A percentile compares a stretch with the other conserved stretches of the same genome.
These are phyloP conservation scores for Grapholita molesta DNA, from an alignment of 1,140 invertebrate genomes.

Conservation along the genomic window DNA sequence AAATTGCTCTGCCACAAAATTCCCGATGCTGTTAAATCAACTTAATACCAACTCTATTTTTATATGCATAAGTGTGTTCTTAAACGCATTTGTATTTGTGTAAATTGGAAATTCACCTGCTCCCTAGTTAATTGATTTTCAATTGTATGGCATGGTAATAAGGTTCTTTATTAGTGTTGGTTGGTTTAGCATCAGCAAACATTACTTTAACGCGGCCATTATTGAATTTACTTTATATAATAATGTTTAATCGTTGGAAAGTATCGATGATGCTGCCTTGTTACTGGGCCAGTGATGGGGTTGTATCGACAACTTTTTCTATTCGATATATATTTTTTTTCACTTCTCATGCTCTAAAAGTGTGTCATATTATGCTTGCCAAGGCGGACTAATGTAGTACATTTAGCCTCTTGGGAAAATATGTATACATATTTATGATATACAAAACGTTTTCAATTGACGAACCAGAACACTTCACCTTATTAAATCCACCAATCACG, in stretches of 20 bases:
- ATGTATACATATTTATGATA: too few species aligned
- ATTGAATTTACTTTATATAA: slow-evolving; percentile 78
- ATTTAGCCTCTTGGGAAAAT: too few species aligned
- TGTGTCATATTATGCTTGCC: too few species aligned
- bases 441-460: too few species aligned
- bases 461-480: too few species aligned
- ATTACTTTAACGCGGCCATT: slow-evolving; percentile 66
- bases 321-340: too few species aligned
- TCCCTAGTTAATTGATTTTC: slow-evolving; percentile 28
- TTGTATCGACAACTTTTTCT: slow-evolving; percentile 8
- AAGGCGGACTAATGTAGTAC: too few species aligned
- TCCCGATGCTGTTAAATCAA: background rate
- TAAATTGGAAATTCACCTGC: slow-evolving; percentile 27
- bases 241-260: slow-evolving; percentile 75
- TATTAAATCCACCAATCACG: too few species aligned
- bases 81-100: slow-evolving; percentile 25
- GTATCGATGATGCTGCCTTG: slow-evolving; percentile 66
- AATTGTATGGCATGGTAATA: slow-evolving; percentile 27
- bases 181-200: slow-evolving; percentile 55
- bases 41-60: slow-evolving; percentile 25
- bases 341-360: too few species aligned
- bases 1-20: slow-evolving; percentile 32
- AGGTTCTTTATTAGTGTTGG: slow-evolving; percentile 20
- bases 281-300: slow-evolving; percentile 47
- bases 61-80: slow-evolving; percentile 16